Evolutionary conservation across 2,113 vertebrate species (phyloP).

Genomic region (Macquaria australasica): DNA sequence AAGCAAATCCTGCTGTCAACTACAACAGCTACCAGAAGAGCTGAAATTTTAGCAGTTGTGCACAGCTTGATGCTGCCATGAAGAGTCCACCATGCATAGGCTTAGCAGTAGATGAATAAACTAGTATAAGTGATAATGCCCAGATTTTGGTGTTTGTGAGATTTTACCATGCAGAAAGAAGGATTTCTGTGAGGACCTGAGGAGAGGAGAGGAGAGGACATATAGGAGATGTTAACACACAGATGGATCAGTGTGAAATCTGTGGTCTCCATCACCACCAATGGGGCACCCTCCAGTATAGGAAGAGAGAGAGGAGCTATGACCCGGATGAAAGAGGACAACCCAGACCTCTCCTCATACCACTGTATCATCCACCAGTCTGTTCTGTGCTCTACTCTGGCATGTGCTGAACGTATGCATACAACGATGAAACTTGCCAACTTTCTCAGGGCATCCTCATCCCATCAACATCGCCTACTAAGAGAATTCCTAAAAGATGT

Average conservation of each 20-base stretch:
- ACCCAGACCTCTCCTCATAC: neutral
- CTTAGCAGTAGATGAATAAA: neutral
- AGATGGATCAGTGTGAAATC: neutral
- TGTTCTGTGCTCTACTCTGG: neutral
- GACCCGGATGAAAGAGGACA: neutral
- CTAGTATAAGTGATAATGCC: neutral
- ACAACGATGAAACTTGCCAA: too few relatives aligned
- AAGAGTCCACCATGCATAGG: too few relatives aligned
- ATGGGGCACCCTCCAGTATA: neutral
- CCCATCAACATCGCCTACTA: too few relatives aligned
- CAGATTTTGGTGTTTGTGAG: neutral
- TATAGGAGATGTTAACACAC: too few relatives aligned
- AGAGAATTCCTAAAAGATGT: too few relatives aligned
- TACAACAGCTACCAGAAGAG: neutral
- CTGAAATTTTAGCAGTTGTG: neutral
- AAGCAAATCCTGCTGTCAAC: neutral
- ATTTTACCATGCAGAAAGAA: neutral
- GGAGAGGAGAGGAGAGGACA: too few relatives aligned
- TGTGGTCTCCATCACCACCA: neutral
- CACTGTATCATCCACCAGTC: neutral
- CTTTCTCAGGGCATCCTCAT: too few relatives aligned
- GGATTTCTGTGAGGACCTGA: neutral
- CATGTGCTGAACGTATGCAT: too few relatives aligned
- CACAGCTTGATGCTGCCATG: neutral
- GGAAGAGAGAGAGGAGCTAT: neutral